Conservation (phyloP, 2,797 vertebrate species). For the Brotogeris chrysoptera region DNA sequence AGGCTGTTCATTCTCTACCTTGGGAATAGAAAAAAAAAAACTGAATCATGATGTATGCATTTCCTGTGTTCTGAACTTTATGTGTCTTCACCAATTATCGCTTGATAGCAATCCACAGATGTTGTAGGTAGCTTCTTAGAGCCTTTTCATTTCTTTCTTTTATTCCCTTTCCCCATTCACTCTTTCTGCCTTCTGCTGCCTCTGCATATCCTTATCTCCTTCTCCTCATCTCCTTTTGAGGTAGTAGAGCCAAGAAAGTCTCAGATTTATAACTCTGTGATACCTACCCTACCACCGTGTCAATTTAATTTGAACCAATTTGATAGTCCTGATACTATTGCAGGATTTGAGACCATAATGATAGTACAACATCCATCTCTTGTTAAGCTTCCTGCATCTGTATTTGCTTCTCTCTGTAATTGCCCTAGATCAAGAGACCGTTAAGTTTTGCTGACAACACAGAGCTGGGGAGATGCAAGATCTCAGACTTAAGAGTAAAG, state of each 20-base stretch:
- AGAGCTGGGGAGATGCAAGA: constrained; percentile 60
- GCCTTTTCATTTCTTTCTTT: not conserved
- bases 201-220: not conserved
- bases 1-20: not conserved
- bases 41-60: not conserved
- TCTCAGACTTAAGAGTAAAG: constrained; percentile 63
- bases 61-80: not conserved
- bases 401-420: constrained; percentile 74
- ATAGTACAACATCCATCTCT: constrained; percentile 52
- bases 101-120: not conserved
- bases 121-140: not conserved
- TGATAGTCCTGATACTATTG: constrained; percentile 67
- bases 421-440: constrained; percentile 75
- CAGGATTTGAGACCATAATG: constrained; percentile 50
- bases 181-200: not conserved
- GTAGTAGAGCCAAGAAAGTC: constrained; percentile 43
- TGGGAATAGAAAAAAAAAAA: not conserved
- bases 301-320: constrained; percentile 78
- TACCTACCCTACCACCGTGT: constrained; percentile 52
- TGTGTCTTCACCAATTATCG: not conserved
- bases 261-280: constrained; percentile 45
- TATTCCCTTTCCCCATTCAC: not conserved
- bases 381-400: constrained; percentile 66
- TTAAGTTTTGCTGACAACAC: constrained; percentile 79
- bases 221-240: constrained; percentile 5